Evolutionary conservation across 2,888 invertebrate genomes (phyloP), one percentile per base, ranked within the genome.

Genomic region (Dugesia japonica): DNA sequence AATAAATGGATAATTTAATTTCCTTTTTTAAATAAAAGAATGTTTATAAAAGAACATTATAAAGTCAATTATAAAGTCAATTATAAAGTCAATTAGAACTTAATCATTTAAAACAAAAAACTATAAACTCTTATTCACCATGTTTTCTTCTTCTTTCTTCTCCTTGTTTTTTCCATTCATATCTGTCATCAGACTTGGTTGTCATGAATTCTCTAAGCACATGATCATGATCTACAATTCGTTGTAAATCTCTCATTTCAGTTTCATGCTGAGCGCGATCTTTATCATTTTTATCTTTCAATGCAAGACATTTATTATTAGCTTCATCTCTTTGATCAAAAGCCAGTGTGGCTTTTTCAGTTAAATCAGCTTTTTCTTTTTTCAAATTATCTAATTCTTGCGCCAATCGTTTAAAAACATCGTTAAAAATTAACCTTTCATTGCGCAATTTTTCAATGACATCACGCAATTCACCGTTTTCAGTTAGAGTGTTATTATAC

Each of bases 261-360:
- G 88, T 88, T 0, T 88, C 87, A 80, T 89, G 89, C 15, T 87
- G 82, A 79, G 87, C 84, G 78, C 88, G 87, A 80, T 91, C 90
- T 28, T 89, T 87, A 80, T 90, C 89, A 76, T 88, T 89, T 75
- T 89, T 88, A 79, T 90, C 90, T 80, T 90, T 89, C 15, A 92
- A 86, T 0, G 89, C 89, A 79, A 90, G 88, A 20, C 92, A 87
- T 83, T 92, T 92, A 77, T 89, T 83, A 78, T 85, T 84, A 0
- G 85, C 83, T 78, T 86, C 86, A 79, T 86, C 86, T 78, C 82
- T 87, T 84, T 92, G 91, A 85, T 92, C 92, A 82, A 91, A 93
- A 0, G 92, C 90, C 71, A 89, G 86, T n/a, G 91, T 91, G 0
- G 92, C 91, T 81, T 91, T 90, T 80, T 91, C 91, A 77, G 92